phyloP scores from a whole-genome alignment of 2,888 invertebrate genomes.

The Drosophila eohydei region DNA sequence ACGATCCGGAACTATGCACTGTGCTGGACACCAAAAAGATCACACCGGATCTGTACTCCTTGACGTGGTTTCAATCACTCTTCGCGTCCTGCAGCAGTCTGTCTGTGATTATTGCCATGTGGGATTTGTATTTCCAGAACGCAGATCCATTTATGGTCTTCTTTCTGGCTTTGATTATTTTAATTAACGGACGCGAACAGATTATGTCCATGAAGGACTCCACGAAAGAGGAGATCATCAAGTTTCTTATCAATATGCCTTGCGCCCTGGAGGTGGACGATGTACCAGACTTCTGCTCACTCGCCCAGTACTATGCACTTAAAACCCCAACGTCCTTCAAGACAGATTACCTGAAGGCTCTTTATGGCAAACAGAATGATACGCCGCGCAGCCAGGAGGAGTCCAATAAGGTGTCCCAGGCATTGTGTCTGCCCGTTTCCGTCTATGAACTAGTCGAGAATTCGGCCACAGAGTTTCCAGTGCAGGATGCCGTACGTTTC shows the following conservation, averaged over 20 bases:
- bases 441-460: constrained; percentile 96
- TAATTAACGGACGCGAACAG: constrained; percentile 96
- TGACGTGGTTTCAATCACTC: constrained; percentile 95
- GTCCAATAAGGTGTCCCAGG: constrained; percentile 85
- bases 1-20: constrained; percentile 98
- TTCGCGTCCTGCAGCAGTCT: constrained; percentile 94
- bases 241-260: constrained; percentile 91
- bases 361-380: constrained; percentile 87
- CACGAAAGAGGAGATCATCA: constrained; percentile 89
- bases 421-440: constrained; percentile 97
- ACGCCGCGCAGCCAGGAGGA: constrained; percentile 85
- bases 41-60: constrained; percentile 95
- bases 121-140: constrained; percentile 98
- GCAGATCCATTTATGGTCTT: constrained; percentile 97
- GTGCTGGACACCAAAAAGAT: constrained; percentile 98
- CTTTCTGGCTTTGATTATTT: constrained; percentile 96
- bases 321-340: constrained; percentile 97
- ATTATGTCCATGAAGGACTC: constrained; percentile 91
- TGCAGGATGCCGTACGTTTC: constrained; percentile 91
- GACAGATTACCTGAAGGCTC: constrained; percentile 90
- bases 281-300: constrained; percentile 97
- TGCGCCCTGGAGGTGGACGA: constrained; percentile 96
- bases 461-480: constrained; percentile 88
- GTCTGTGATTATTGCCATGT: constrained; percentile 95
- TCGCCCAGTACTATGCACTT: constrained; percentile 97